Base-by-base conservation (phyloP, 2,797 vertebrate species). In the Cyprinodon diabolis region DNA sequence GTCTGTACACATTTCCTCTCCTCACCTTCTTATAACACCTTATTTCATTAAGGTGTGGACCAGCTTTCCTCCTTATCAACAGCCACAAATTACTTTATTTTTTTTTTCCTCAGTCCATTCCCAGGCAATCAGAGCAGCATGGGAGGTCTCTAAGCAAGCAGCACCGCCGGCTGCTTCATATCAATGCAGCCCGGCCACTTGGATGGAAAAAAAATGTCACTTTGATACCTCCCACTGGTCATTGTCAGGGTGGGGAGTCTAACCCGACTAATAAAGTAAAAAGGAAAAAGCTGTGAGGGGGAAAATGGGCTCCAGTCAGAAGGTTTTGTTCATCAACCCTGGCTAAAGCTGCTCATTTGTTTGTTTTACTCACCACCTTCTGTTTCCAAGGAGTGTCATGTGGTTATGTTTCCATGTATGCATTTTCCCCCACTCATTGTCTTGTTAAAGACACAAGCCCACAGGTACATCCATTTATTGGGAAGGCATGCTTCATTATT, bases 201-300 rank as follows among this genome's bases (percentile, higher is more conserved):
- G 77, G 80, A 90, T 86, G 66, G 74, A 30, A 30, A 30, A 83
- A 75, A 90, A 88, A 90, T 92, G 88, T 89, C 87, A 91, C 90
- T 91, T 88, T 92, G 87, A 94, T 90, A 84, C 87, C 88, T 89
- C 83, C 89, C 88, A 63, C 75, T 80, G 89, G 90, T 90, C 86
- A 86, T 76, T 84, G 87, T 82, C 86, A 77, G 71, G 52, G 75
- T 65, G 81, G 86, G 87, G 80, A 88, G 85, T 87, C 84, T 71
- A 74, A 86, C 84, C 78, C 45, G 4, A 70, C 81, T 90, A 91
- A 93, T 89, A 91, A 92, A 87, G 87, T 69, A 78, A 82, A 87
- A 86, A 80, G 71, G 70, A 58, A 76, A 80, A 77, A 69, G 72
- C 87, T 83, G 78, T 77, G 69, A 81, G 80, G 62, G 62, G 21